Conservation (phyloP, 2,888 invertebrate genomes). For the Plusia festucae region DNA sequence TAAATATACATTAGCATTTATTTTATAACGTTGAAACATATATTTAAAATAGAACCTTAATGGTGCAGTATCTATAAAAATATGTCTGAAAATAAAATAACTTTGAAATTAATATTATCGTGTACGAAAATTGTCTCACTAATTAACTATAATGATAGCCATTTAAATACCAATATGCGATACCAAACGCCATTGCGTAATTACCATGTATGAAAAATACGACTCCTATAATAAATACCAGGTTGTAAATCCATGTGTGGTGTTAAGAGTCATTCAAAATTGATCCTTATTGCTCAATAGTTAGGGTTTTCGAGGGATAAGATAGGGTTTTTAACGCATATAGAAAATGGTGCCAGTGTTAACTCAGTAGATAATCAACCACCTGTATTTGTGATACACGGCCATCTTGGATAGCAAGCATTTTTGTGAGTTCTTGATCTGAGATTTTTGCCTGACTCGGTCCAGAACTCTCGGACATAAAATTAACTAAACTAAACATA, state of each 20-base stretch:
- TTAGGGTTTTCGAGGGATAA: constrained; percentile 14
- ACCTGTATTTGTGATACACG: constrained; percentile 54
- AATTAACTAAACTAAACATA: too few species aligned
- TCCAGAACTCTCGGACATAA: too few species aligned
- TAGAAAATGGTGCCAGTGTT: constrained; percentile 52
- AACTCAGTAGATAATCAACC: constrained; percentile 56
- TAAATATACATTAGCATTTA: constrained; percentile 8
- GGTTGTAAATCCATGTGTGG: constrained; percentile 2
- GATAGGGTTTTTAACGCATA: not conserved
- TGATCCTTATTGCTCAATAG: not conserved
- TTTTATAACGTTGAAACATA: constrained; percentile 30
- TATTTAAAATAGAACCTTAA: constrained; percentile 40
- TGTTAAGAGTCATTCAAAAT: constrained; percentile 16
- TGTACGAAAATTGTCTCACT: constrained; percentile 56
- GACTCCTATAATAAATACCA: constrained; percentile 37
- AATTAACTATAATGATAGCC: constrained; percentile 59
- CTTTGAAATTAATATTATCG: constrained; percentile 48
- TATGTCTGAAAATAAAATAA: constrained; percentile 45
- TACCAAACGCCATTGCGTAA: constrained; percentile 53
- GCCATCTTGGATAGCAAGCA: not conserved
- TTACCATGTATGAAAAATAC: constrained; percentile 58
- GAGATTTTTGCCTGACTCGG: too few species aligned
- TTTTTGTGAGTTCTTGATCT: too few species aligned
- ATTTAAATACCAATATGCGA: constrained; percentile 58
- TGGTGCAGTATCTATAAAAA: constrained; percentile 46